phyloP scores from a whole-genome alignment of 1,140 invertebrate species.

The Sminthurides bifidus region DNA sequence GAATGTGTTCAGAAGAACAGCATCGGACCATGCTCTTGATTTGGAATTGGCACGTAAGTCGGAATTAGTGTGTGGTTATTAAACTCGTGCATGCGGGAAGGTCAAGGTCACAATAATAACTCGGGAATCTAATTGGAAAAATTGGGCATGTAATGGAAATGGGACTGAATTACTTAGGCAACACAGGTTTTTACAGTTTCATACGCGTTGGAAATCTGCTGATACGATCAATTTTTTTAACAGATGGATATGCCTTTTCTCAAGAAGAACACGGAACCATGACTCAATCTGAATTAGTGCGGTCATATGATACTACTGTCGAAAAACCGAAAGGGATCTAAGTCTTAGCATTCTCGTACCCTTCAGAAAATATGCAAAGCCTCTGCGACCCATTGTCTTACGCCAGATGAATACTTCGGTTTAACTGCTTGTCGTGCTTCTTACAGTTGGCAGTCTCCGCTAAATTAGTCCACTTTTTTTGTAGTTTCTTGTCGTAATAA shows the following conservation, averaged over 20 bases:
- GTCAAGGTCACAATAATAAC: not conserved
- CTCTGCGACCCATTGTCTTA: too few relatives aligned
- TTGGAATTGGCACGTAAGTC: conserved; percentile 84
- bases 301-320: conserved; percentile 81
- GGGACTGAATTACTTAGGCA: not conserved
- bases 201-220: not conserved
- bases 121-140: not conserved
- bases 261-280: conserved; percentile 95
- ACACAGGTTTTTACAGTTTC: not conserved
- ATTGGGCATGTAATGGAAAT: not conserved
- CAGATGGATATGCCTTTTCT: conserved; percentile 94
- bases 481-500: too few relatives aligned
- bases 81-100: not conserved
- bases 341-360: too few relatives aligned
- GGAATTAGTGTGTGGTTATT: not conserved
- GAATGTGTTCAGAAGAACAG: conserved; percentile 72
- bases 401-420: too few relatives aligned
- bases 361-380: too few relatives aligned
- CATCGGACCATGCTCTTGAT: conserved; percentile 62
- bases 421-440: too few relatives aligned
- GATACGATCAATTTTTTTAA: not conserved
- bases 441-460: too few relatives aligned
- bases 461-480: too few relatives aligned
- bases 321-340: conserved; percentile 65
- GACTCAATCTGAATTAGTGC: conserved; percentile 79